Base-by-base conservation (phyloP, 2,888 invertebrate genomes). In the Eueremaeus valkanovi region DNA sequence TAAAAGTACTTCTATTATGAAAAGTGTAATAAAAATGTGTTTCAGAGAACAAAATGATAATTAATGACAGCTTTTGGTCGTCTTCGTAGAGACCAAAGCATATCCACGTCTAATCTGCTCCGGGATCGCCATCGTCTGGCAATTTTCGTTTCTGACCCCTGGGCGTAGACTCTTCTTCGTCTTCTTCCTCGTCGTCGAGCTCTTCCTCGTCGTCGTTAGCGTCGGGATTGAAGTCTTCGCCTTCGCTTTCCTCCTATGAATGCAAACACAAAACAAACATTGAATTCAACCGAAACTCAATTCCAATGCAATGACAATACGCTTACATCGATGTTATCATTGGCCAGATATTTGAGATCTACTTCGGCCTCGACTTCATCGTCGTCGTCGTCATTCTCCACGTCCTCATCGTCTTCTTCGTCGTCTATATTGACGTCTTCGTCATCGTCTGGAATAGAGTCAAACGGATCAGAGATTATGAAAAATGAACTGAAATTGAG, bases 341-440 rank as follows among this genome's bases (percentile, higher is more conserved):
- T 89, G 81, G 90, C 88, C 78, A 90, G 88, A 81, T 88, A 87
- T 77, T 88, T 88, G 78, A 91, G 88, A 76, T 89, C 87, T 80
- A 89, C 88, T 78, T 86, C 88, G 51, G 87, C 88, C 21, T 88
- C 89, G 33, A 88, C 85, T 9, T 81, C 82, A 6, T 83, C 83
- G 6, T 81, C 82, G 36, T 82, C 83, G 31, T 81, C 81, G 73
- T 81, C 81, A 55, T 81, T 80, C 21, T 80, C 78, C 27, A 78
- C 84, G 76, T 83, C 83, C 75, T 80, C 80, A 9, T 82, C 81
- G 3, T 80, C 82, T 21, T 80, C 83, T 33, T 80, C 81, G 11
- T 81, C 82, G 5, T 80, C 81, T 29, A 80, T 81, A 13, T 80
- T 82, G 16, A 80, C 88, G 33, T 88, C 83, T 18, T 82, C 87